Evolutionary conservation across 2,113 vertebrate species (phyloP).

Genomic region (Scomber scombrus): DNA sequence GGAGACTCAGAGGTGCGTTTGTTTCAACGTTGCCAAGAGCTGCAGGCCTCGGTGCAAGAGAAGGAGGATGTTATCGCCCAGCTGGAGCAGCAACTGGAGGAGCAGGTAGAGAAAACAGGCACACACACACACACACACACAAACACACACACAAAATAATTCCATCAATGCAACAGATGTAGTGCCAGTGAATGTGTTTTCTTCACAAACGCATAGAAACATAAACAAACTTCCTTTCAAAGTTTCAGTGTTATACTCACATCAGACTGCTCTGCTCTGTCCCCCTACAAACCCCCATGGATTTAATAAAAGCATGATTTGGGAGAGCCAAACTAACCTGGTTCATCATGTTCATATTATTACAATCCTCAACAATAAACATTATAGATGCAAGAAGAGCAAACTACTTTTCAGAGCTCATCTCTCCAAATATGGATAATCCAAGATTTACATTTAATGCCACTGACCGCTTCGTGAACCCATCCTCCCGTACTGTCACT

Average conservation of each 20-base stretch:
- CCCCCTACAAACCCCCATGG: neutral
- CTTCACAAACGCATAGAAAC: neutral
- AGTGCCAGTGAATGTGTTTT: neutral
- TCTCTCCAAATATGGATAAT: too few relatives aligned
- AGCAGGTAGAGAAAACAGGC: conserved; percentile 87
- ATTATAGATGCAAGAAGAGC: neutral
- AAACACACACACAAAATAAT: neutral
- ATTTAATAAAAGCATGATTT: neutral
- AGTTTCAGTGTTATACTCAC: too few relatives aligned
- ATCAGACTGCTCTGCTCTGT: neutral
- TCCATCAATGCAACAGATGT: conserved; percentile 1
- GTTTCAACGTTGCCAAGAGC: conserved; percentile 93
- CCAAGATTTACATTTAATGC: too few relatives aligned
- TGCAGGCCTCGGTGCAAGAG: conserved; percentile 90
- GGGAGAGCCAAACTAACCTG: neutral
- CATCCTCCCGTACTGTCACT: neutral
- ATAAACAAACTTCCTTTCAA: neutral
- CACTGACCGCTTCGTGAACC: too few relatives aligned
- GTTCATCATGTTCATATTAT: neutral
- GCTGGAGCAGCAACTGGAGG: conserved; percentile 93
- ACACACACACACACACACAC: neutral
- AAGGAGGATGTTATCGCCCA: conserved; percentile 91
- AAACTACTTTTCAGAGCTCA: neutral
- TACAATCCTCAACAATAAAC: neutral
- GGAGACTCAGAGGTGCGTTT: conserved; percentile 90